Evolutionary conservation across 2,888 invertebrate species (phyloP).

Genomic region (Cephus spinipes): DNA sequence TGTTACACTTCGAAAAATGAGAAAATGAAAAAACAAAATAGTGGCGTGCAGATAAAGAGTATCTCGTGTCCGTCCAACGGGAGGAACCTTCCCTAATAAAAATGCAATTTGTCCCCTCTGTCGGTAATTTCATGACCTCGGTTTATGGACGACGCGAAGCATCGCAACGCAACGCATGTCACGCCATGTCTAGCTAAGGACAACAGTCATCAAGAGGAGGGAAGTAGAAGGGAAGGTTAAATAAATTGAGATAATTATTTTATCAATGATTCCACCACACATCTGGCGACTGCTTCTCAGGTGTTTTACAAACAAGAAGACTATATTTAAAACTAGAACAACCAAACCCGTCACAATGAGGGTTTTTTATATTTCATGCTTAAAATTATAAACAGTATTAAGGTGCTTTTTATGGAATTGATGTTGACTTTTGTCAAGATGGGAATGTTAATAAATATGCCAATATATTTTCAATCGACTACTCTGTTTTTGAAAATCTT

Average conservation of each 20-base stretch:
- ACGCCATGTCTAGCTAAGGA: not conserved
- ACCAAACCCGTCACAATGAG: too few relatives aligned
- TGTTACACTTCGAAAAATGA: not conserved
- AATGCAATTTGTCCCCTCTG: not conserved
- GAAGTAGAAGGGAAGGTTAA: not conserved
- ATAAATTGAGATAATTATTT: not conserved
- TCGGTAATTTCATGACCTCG: not conserved
- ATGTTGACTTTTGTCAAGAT: too few relatives aligned
- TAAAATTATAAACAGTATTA: too few relatives aligned
- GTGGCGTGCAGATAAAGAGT: not conserved
- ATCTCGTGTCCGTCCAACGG: not conserved
- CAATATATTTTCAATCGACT: too few relatives aligned
- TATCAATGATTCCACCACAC: not conserved
- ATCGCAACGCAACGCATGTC: not conserved
- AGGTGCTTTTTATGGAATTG: too few relatives aligned
- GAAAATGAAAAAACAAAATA: not conserved
- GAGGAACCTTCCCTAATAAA: not conserved
- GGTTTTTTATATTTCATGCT: too few relatives aligned
- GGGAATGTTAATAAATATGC: too few relatives aligned
- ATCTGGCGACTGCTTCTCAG: not conserved
- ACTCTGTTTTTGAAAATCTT: too few relatives aligned
- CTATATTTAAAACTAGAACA: not conserved
- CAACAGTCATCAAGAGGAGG: not conserved
- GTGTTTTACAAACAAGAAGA: not conserved
- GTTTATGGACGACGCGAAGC: not conserved